Conservation (phyloP, 2,797 vertebrate species). For the Pteronotus mesoamericanus region DNA sequence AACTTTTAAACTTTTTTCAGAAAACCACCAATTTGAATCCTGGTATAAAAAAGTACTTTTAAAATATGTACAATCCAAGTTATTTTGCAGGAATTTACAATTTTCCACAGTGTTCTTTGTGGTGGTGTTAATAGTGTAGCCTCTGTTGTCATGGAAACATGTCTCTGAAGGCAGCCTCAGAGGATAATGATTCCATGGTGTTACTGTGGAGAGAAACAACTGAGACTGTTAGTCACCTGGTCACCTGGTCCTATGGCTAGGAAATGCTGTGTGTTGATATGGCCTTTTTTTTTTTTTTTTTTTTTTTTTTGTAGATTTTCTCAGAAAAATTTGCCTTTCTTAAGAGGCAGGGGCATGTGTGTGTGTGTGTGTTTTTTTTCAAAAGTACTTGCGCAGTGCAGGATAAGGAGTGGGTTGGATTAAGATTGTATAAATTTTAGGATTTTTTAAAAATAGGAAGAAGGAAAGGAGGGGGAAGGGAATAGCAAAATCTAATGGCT, state of each 20-base stretch:
- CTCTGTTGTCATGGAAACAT: slow-evolving; percentile 78
- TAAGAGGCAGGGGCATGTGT: neutral
- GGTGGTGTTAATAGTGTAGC: slow-evolving; percentile 67
- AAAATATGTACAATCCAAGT: slow-evolving; percentile 12
- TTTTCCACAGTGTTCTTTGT: slow-evolving; percentile 69
- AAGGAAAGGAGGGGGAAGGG: neutral
- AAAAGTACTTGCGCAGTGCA: neutral
- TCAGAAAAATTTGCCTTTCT: neutral
- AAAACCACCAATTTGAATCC: neutral
- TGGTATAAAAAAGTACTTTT: neutral
- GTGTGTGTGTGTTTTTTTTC: no score
- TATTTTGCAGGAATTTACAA: slow-evolving; percentile 32
- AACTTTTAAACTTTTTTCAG: slow-evolving; percentile 46
- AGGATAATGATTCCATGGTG: slow-evolving; percentile 78
- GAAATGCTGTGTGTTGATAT: slow-evolving; percentile 21
- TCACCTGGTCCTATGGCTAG: slow-evolving; percentile 57
- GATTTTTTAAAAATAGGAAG: neutral
- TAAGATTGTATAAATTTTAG: neutral
- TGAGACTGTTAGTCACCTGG: slow-evolving; percentile 63
- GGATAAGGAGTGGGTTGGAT: neutral
- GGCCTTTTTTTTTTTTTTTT: no score
- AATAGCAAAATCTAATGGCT: neutral
- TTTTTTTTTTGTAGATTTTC: slow-evolving; percentile 13
- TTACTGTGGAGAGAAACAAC: slow-evolving; percentile 81
- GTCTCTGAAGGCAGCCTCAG: slow-evolving; percentile 77